These are phyloP conservation scores for Tribolium madens DNA, from an alignment of 1,140 invertebrate species.

Conservation along the genomic window DNA sequence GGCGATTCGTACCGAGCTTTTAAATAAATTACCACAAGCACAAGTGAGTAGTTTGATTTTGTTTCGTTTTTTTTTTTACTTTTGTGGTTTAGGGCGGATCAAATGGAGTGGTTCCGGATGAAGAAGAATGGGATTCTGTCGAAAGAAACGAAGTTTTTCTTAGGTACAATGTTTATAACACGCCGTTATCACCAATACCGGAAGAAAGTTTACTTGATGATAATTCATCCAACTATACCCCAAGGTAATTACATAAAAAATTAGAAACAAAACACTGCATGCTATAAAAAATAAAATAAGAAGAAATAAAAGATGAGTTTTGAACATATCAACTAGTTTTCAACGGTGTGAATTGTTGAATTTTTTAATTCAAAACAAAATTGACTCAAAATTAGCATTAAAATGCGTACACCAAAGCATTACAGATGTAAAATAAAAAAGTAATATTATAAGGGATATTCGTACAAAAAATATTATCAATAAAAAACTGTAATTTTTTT, in stretches of 20 bases:
- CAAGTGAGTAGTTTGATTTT: conserved; percentile 66
- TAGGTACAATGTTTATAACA: conserved; percentile 71
- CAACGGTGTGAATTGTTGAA: too few species aligned
- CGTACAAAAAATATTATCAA: too few species aligned
- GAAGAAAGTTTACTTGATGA: conserved; percentile 70
- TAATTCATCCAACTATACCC: conserved; percentile 48
- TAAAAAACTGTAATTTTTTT: too few species aligned
- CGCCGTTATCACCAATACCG: conserved; percentile 74
- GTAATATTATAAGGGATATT: too few species aligned
- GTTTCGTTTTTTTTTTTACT: neutral
- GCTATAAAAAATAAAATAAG: too few species aligned
- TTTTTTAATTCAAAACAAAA: too few species aligned
- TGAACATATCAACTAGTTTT: too few species aligned
- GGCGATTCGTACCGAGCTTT: conserved; percentile 77
- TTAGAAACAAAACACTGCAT: neutral
- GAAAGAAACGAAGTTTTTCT: conserved; percentile 65
- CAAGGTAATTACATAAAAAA: conserved; percentile 51
- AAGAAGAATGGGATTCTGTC: conserved; percentile 59
- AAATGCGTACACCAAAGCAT: too few species aligned
- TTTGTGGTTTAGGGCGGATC: conserved; percentile 54
- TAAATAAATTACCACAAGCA: conserved; percentile 77
- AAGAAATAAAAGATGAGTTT: too few species aligned
- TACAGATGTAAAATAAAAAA: too few species aligned
- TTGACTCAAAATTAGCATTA: too few species aligned
- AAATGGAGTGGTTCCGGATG: conserved; percentile 55